Conservation (phyloP, 2,888 invertebrate species). For the Acanthosepion pharaonis region DNA sequence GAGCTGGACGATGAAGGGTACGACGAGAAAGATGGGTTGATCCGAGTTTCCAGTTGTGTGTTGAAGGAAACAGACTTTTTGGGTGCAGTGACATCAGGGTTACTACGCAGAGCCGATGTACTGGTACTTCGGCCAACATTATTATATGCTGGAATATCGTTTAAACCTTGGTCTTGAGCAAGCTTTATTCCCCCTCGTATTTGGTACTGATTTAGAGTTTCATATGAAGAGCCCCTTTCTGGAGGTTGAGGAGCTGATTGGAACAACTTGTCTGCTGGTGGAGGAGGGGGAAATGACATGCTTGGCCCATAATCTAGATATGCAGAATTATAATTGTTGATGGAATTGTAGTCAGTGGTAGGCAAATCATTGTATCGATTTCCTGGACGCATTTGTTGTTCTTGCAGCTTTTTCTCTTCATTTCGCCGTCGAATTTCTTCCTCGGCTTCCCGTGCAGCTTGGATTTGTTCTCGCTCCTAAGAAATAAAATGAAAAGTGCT, state of each 20-base stretch:
- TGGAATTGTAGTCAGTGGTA: neutral
- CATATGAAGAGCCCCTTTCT: conserved; percentile 90
- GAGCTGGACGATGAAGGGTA: conserved; percentile 61
- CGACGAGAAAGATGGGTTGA: conserved; percentile 58
- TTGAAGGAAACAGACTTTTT: conserved; percentile 76
- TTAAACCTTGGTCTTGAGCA: neutral
- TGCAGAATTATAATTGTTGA: conserved; percentile 13
- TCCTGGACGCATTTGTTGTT: conserved; percentile 38
- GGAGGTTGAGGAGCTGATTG: conserved; percentile 80
- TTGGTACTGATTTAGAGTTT: conserved; percentile 83
- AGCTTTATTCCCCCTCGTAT: conserved; percentile 42
- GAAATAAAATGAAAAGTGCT: neutral
- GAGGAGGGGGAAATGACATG: conserved; percentile 47
- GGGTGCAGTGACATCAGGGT: conserved; percentile 62
- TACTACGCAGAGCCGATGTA: conserved; percentile 52
- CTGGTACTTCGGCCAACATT: conserved; percentile 41
- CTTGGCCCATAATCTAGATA: conserved; percentile 41
- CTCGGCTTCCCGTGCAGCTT: conserved; percentile 76
- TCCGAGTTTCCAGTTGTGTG: conserved; percentile 73
- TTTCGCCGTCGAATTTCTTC: conserved; percentile 60
- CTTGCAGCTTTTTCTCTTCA: conserved; percentile 73
- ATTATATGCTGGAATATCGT: neutral
- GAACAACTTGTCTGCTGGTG: conserved; percentile 39
- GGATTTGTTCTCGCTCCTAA: conserved; percentile 62
- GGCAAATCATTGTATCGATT: conserved; percentile 49